phyloP scores from a whole-genome alignment of 2,888 invertebrate species.

The Agrochola macilenta region DNA sequence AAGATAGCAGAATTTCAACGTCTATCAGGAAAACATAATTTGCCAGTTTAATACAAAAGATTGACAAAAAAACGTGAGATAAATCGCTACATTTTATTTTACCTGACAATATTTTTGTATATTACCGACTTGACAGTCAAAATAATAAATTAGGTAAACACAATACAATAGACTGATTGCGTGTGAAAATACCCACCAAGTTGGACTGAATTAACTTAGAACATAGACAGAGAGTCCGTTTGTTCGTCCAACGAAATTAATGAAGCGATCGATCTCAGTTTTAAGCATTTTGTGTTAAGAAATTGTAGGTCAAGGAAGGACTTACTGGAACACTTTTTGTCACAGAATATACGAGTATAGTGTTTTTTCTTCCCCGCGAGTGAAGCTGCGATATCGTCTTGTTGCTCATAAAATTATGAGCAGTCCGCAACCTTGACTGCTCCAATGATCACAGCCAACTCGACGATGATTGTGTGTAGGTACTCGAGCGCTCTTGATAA shows the following conservation, averaged over 20 bases:
- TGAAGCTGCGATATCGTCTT: slow-evolving; percentile 18
- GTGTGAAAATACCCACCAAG: slow-evolving; percentile 32
- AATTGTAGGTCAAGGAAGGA: slow-evolving; percentile 54
- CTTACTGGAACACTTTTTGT: slow-evolving; percentile 30
- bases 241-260: slow-evolving; percentile 30
- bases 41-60: not conserved
- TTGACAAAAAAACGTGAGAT: slow-evolving; percentile 17
- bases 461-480: slow-evolving; percentile 56
- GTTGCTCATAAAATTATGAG: slow-evolving; percentile 51
- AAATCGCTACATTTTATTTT: slow-evolving; percentile 40
- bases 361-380: slow-evolving; percentile 12
- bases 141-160: slow-evolving; percentile 48
- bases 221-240: slow-evolving; percentile 6
- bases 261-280: slow-evolving; percentile 23
- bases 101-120: slow-evolving; percentile 14
- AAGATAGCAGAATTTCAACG: not conserved
- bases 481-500: slow-evolving; percentile 60
- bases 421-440: slow-evolving; percentile 66
- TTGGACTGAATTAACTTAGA: not conserved
- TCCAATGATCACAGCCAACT: slow-evolving; percentile 69
- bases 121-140: slow-evolving; percentile 21
- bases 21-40: not conserved
- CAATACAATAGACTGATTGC: slow-evolving; percentile 30
- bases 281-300: not conserved
- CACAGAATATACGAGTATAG: not conserved